Evolutionary conservation across 2,113 vertebrate species (phyloP).

Genomic region (Siniperca chuatsi): DNA sequence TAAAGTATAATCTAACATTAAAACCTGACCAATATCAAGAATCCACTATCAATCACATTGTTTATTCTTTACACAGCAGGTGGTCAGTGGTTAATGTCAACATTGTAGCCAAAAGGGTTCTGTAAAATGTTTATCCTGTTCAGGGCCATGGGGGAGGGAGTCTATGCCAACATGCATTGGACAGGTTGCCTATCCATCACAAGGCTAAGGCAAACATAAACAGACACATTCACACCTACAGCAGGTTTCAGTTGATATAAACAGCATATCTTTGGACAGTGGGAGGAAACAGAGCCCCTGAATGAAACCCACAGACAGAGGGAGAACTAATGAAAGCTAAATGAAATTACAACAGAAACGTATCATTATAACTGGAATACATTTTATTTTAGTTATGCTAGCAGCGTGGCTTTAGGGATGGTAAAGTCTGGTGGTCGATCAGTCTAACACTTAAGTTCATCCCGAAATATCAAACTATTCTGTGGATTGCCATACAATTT

Average conservation of each 20-base stretch:
- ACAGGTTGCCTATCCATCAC: neutral
- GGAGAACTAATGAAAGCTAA: neutral
- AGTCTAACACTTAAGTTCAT: neutral
- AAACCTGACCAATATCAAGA: neutral
- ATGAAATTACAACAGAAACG: neutral
- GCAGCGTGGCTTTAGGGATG: neutral
- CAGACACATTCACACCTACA: neutral
- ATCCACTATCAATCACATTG: neutral
- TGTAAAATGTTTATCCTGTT: neutral
- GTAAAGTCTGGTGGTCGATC: neutral
- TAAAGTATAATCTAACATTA: neutral
- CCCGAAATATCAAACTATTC: neutral
- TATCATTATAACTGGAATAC: neutral
- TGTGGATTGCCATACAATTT: too few species aligned
- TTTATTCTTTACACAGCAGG: neutral
- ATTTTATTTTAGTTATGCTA: neutral
- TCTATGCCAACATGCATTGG: neutral
- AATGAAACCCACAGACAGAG: neutral
- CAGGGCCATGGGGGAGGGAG: neutral
- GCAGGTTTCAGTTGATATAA: neutral
- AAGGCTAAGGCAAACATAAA: neutral
- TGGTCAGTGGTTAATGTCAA: too few species aligned
- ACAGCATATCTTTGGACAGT: neutral
- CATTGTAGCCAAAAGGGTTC: neutral
- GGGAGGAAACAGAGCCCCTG: neutral